Evolutionary conservation across 2,113 vertebrate genomes (phyloP).

Genomic region (Anolis carolinensis): DNA sequence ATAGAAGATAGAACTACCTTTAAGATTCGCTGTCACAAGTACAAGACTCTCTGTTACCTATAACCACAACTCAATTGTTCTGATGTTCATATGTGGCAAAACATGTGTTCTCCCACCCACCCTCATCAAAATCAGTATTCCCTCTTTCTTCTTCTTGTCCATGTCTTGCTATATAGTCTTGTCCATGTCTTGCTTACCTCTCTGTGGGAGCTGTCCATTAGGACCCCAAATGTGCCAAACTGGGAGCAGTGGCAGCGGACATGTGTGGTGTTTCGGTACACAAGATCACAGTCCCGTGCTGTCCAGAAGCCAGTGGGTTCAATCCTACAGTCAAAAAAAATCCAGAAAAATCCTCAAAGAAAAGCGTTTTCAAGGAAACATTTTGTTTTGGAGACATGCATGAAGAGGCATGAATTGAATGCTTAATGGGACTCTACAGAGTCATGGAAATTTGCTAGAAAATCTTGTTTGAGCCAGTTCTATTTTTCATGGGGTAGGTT

Average conservation of each 20-base stretch:
- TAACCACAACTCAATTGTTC: not conserved
- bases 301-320: slow-evolving; percentile 91
- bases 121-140: not conserved
- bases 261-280: slow-evolving; percentile 93
- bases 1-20: too few species aligned
- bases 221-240: slow-evolving; percentile 92
- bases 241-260: slow-evolving; percentile 95
- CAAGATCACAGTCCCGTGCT: slow-evolving; percentile 91
- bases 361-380: not conserved
- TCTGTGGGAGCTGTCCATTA: slow-evolving; percentile 98
- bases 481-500: not conserved
- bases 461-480: not conserved
- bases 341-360: slow-evolving; percentile 27
- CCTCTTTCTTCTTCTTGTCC: not conserved
- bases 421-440: not conserved
- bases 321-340: slow-evolving; percentile 76
- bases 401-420: not conserved
- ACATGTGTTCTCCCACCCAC: not conserved
- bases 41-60: not conserved
- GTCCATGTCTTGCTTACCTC: slow-evolving; percentile 80
- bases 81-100: not conserved
- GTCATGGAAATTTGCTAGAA: not conserved
- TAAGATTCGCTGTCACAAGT: not conserved
- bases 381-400: slow-evolving; percentile 7
- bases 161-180: not conserved